Evolutionary conservation across 2,113 vertebrate species (phyloP).

Genomic region (Clarias gariepinus): DNA sequence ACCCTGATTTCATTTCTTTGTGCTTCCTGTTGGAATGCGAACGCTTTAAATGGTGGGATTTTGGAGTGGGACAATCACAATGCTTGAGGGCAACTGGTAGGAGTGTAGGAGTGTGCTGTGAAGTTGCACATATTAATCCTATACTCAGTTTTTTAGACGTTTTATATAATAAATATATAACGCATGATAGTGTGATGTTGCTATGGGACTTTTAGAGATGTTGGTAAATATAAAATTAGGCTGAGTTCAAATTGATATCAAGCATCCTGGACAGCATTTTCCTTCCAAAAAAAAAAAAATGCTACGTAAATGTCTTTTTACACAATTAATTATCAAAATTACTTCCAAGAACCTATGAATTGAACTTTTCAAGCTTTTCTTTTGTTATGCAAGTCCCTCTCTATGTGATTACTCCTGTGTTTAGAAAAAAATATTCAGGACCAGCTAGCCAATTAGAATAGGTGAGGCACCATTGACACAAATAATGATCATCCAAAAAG

Average conservation of each 20-base stretch:
- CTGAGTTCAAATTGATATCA: not conserved
- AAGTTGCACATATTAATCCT: not conserved
- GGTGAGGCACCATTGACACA: not conserved
- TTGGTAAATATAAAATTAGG: no score
- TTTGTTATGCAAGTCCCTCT: not conserved
- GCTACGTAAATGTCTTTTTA: not conserved
- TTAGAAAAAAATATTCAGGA: not conserved
- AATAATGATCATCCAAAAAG: not conserved
- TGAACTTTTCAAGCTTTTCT: not conserved
- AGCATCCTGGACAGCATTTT: not conserved
- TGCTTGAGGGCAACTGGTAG: not conserved
- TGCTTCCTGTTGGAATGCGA: not conserved
- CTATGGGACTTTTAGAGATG: no score
- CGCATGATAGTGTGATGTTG: not conserved
- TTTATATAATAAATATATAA: not conserved
- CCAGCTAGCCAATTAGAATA: not conserved
- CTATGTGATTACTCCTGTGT: not conserved
- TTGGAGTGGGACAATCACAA: not conserved
- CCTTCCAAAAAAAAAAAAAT: not conserved
- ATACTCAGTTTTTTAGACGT: not conserved
- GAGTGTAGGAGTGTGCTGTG: not conserved
- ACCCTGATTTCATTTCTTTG: slow-evolving; percentile 29
- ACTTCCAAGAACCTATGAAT: not conserved
- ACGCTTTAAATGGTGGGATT: slow-evolving; percentile 21
- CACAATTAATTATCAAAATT: no score